Conservation (phyloP, 2,797 vertebrate species). For the Falco biarmicus region DNA sequence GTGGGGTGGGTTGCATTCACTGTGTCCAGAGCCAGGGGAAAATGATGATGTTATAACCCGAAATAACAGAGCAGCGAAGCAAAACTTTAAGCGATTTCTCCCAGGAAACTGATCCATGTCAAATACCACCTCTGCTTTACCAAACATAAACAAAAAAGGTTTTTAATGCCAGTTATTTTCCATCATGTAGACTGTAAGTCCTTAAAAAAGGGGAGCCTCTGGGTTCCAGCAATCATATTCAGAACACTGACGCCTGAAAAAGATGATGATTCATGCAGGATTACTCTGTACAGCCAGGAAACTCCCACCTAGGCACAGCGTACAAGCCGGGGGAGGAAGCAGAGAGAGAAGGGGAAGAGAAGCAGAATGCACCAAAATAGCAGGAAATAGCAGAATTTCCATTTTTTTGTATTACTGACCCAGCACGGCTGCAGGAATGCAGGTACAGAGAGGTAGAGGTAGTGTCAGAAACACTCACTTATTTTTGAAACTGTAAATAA, state of each 20-base stretch:
- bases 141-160: background rate
- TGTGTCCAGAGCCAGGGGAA: background rate
- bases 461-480: background rate
- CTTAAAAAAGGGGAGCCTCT: background rate
- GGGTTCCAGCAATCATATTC: background rate
- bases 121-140: background rate
- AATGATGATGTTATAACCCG: background rate
- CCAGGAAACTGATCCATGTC: background rate
- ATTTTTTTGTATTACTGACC: background rate
- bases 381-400: background rate
- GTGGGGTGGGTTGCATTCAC: background rate
- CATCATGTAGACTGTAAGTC: background rate
- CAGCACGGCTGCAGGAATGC: background rate
- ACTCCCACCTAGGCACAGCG: background rate
- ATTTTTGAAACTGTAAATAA: background rate
- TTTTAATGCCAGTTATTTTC: background rate
- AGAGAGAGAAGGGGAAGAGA: background rate
- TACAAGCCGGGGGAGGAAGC: background rate
- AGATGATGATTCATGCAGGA: rapidly evolving
- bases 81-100: background rate
- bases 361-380: background rate
- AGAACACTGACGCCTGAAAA: background rate
- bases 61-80: background rate
- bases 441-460: background rate
- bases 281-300: background rate